Conservation (phyloP, 2,113 vertebrate genomes). For the Perca schrenkii region DNA sequence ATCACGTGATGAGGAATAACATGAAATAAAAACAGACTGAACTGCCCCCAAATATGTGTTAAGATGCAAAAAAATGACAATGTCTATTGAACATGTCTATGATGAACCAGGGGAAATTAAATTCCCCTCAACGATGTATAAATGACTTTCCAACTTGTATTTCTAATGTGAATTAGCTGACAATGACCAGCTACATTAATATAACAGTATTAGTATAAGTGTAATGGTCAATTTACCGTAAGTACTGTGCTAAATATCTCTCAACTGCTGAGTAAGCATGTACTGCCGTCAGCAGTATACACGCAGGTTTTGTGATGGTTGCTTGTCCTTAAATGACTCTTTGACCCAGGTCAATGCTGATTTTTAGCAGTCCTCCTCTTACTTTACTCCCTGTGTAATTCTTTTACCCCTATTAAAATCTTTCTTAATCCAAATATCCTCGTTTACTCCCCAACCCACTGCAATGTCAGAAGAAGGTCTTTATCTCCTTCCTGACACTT, state of each 20-base stretch:
- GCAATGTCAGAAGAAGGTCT: slow-evolving; percentile 1
- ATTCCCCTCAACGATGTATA: neutral
- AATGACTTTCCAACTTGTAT: neutral
- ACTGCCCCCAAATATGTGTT: neutral
- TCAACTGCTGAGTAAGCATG: slow-evolving; percentile 45
- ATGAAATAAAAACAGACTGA: neutral
- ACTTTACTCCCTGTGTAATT: neutral
- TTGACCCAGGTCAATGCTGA: neutral
- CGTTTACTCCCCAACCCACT: neutral
- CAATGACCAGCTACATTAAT: neutral
- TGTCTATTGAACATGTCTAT: neutral
- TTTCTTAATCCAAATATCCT: slow-evolving; percentile 15
- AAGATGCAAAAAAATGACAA: neutral
- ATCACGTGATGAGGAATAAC: neutral
- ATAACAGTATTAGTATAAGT: neutral
- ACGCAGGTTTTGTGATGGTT: slow-evolving; percentile 21
- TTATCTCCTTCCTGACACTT: slow-evolving; percentile 2
- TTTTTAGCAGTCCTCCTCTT: slow-evolving; percentile 2
- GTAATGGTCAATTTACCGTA: slow-evolving; percentile 6
- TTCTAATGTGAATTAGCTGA: slow-evolving; percentile 13
- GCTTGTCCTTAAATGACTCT: neutral
- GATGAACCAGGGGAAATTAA: neutral
- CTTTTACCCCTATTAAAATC: slow-evolving; percentile 20
- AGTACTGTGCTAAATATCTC: slow-evolving; percentile 37
- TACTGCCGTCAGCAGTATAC: slow-evolving; percentile 12